Evolutionary conservation across 2,113 vertebrate species (phyloP), one percentile per base, ranked within the genome.

Genomic region (Triplophysa rosa): DNA sequence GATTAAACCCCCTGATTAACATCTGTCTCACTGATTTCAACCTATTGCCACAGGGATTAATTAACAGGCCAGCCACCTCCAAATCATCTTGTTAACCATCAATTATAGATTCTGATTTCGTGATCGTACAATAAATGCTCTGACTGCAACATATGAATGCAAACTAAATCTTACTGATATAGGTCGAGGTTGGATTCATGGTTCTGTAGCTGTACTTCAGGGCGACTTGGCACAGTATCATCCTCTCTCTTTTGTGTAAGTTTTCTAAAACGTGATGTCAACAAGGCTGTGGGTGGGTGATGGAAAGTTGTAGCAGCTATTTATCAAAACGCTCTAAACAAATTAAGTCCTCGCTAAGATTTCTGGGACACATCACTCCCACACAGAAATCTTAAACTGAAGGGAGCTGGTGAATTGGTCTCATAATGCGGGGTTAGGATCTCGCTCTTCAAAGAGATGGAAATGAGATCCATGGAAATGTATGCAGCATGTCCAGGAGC

Each of bases 1-100:
- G 82, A 85, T 84, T 67, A 80, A 78, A 84, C 67, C 14, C 23
- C 58, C 70, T 77, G 40, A 85, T 87, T 71, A 84, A 73, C 78
- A 84, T 64, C 76, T 23, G 19, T 77, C 24, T 49, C 54, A 26
- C 76, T 67, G 75, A 65, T 82, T 26, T 67, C 71, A 61, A 49
- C 81, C 0, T 0, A 45, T 29, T 62, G 33, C 81, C 84, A 40
- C 77, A 76, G 76, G 68, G 66, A 67, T 52, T 79, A 82, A 85
- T 87, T 80, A 85, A 76, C 80, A 78, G 70, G 62, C 82, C 80
- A 80, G 70, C 62, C 82, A 87, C 87, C 80, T 87, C 79, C 49
- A 81, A 74, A 82, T 86, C 79, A 82, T 84, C 67, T 77, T 77
- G 82, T 63, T 56, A 72, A 84, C 80, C 78, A 83, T 87, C 73